Evolutionary conservation across 2,113 vertebrate species (phyloP), one percentile per base, ranked within the genome.

Genomic region (Pagrus major): DNA sequence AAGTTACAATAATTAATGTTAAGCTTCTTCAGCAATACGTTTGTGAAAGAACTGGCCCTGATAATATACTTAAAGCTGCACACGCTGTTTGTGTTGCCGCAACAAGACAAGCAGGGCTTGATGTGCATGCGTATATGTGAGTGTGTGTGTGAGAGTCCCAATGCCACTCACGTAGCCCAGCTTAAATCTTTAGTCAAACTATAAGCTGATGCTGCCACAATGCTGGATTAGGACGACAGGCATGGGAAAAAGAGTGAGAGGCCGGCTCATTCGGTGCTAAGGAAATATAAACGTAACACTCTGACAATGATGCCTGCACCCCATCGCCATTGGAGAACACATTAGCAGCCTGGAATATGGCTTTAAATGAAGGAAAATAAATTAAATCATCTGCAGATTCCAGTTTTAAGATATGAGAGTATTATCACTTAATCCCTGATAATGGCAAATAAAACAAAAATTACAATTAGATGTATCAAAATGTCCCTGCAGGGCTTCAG

Each of bases 1-100:
- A 97, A 99, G 97, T 99, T 99, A 97, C 97, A 99, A 98, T 98
- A 98, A 99, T 99, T 98, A 99, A 98, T 98, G 97, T 97, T 99
- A 99, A 99, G 97, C 97, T 99, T 98, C 97, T 98, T 97, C 97
- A 96, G 97, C 97, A 97, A 97, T 97, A 97, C 96, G 96, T 97
- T 97, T 97, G 95, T 97, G 96, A 98, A 99, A 97, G 97, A 97
- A 98, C 95, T 93, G 95, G 94, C 93, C 80, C 96, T 96, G 97
- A 98, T 98, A 98, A 99, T 98, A 97, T 96, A 97, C 97, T 98
- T 96, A 97, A 95, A 96, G 96, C 93, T 95, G 95, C 94, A 95
- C 96, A 95, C 94, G 95, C 96, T 97, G 96, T 98, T 98, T 98
- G 96, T 97, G 96, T 95, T 96, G 94, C 96, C 85, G 94, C 94